Base-by-base conservation (phyloP, 2,113 vertebrate species). In the Pachypanchax playfairii region DNA sequence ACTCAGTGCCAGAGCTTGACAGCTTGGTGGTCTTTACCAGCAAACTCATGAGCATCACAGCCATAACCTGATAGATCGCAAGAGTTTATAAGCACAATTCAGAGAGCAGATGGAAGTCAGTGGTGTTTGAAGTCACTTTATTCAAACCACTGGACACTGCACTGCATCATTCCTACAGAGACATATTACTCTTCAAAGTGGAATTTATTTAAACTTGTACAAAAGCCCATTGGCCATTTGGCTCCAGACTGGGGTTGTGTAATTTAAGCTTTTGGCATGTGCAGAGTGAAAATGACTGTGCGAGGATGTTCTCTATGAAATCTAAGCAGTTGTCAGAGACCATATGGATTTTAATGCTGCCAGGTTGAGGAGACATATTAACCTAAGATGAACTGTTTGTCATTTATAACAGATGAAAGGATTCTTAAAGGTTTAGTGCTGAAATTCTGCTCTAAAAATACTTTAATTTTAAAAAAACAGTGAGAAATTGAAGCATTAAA, bases 101-200 rank as follows among this genome's bases (percentile, higher is more conserved):
- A 66, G 17, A 13, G 77, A 88, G 63, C 86, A 90, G 84, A 87
- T 89, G 84, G 86, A 77, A 87, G 28, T 70, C 73, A 75, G 68
- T 72, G 63, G 52, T 61, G 52, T 71, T 78, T 61, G 38, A 55
- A 77, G 63, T 63, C 69, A 66, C 75, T 78, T 70, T 50, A 75
- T 77, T 69, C 64, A 85, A 73, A 73, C 62, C 63, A 39, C 73
- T 28, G 70, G 53, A 66, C 60, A 57, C 35, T 41, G 39, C 62
- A 59, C 18, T 66, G 49, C 62, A 60, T 74, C 72, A 46, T 59
- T 51, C 73, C 73, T 55, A 59, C 59, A 33, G 62, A 56, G 75
- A 56, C 39, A 50, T 46, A 62, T 67, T 70, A 63, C 43, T 46
- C 56, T 81, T 53, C 48, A 62, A 60, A 70, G 38, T 44, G 60